Conservation (phyloP, 1,140 invertebrate species). For the Octopus sinensis region DNA sequence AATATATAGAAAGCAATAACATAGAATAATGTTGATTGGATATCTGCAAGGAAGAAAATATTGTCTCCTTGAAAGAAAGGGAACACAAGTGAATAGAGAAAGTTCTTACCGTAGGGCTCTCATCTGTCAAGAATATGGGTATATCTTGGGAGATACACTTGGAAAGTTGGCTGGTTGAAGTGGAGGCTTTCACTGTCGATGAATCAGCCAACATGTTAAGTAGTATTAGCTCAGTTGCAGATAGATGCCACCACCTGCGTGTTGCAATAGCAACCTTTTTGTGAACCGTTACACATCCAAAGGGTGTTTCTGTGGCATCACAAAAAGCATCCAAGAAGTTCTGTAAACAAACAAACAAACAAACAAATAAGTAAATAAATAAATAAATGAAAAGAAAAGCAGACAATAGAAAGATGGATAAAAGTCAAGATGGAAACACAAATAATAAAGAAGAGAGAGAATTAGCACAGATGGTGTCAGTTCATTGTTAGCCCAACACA, state of each 20-base stretch:
- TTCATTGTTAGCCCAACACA: too few relatives aligned
- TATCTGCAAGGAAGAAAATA: too few relatives aligned
- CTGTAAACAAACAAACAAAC: conserved; percentile 56
- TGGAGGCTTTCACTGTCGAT: neutral
- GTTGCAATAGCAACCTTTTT: conserved; percentile 75
- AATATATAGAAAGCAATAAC: too few relatives aligned
- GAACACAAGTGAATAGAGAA: neutral
- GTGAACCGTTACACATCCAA: conserved; percentile 74
- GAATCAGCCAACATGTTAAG: conserved; percentile 65
- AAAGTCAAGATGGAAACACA: too few relatives aligned
- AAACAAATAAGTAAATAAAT: conserved; percentile 3
- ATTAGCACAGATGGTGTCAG: too few relatives aligned
- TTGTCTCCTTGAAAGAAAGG: too few relatives aligned
- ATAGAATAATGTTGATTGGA: too few relatives aligned
- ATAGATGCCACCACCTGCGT: conserved; percentile 73
- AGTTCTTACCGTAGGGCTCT: conserved; percentile 72
- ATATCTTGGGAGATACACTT: conserved; percentile 70
- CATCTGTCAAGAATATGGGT: conserved; percentile 76
- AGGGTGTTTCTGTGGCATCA: conserved; percentile 72
- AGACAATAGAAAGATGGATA: neutral
- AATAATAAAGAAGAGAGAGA: too few relatives aligned
- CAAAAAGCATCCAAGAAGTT: conserved; percentile 72
- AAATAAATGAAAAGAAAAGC: conserved; percentile 13
- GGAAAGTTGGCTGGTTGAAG: conserved; percentile 58
- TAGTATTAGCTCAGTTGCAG: conserved; percentile 72